A percentile compares a stretch with the other conserved stretches of the same genome.
phyloP scores from a whole-genome alignment of 2,113 vertebrate genomes.

The Larimichthys polyactis region DNA sequence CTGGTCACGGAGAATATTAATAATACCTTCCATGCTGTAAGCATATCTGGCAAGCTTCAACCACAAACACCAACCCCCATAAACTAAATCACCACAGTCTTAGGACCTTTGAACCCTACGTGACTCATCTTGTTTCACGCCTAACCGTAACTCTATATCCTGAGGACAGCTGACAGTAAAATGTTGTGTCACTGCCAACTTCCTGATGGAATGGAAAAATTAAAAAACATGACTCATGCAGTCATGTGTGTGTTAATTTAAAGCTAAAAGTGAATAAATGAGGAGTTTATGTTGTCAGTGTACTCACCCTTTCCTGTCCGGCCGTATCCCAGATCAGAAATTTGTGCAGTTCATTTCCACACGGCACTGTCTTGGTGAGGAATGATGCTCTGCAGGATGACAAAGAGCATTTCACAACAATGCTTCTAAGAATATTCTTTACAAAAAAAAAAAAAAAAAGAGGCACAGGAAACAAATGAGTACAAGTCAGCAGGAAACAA shows the following conservation, averaged over 20 bases:
- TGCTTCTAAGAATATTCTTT: background rate
- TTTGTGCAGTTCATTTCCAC: conserved; percentile 97
- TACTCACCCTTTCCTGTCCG: conserved; percentile 95
- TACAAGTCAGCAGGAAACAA: conserved; percentile 20
- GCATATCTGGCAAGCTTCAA: conserved; percentile 36
- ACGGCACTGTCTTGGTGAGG: conserved; percentile 97
- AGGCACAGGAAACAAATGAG: conserved; percentile 12
- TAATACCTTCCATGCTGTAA: conserved; percentile 43
- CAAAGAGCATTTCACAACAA: conserved; percentile 27
- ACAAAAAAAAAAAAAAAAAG: background rate
- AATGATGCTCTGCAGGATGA: conserved; percentile 92
- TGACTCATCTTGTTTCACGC: conserved; percentile 23
- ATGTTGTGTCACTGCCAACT: conserved; percentile 33
- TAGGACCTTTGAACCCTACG: conserved; percentile 17
- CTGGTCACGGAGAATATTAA: conserved; percentile 9
- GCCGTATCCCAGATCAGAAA: conserved; percentile 99
- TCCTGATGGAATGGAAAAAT: conserved; percentile 22
- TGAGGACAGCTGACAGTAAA: conserved; percentile 15
- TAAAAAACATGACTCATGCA: background rate
- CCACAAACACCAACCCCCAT: background rate
- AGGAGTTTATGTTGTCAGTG: background rate
- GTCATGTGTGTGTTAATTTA: conserved; percentile 1
- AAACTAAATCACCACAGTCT: conserved; percentile 45
- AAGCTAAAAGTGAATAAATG: background rate
- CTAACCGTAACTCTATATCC: conserved; percentile 37